phyloP scores from a whole-genome alignment of 2,888 invertebrate species.

The Zaprionus lineosus region DNA sequence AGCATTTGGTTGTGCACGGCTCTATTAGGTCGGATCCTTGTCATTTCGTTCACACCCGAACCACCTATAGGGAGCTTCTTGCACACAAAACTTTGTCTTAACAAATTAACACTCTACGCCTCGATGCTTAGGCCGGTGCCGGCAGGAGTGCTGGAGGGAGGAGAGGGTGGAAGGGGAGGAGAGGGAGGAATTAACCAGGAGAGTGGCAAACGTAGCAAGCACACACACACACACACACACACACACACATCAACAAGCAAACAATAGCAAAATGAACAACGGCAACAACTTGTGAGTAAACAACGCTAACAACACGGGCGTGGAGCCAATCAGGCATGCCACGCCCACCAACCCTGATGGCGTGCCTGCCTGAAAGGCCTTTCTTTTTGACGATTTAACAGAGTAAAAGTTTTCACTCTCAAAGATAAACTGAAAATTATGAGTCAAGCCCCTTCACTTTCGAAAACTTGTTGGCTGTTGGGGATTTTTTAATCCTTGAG shows the following conservation, averaged over 20 bases:
- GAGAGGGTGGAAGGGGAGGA: neutral
- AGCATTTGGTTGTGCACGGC: slow-evolving; percentile 4
- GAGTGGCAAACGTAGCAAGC: slow-evolving; percentile 11
- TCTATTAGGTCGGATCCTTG: slow-evolving; percentile 5
- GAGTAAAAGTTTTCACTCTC: slow-evolving; percentile 23
- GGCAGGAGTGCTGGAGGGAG: too few species aligned
- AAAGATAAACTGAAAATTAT: slow-evolving; percentile 58
- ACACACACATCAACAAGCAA: slow-evolving; percentile 16
- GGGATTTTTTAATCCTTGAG: slow-evolving; percentile 43
- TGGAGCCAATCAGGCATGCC: slow-evolving; percentile 17
- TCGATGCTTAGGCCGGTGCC: too few species aligned
- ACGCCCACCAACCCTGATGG: neutral
- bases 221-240: slow-evolving; percentile 6
- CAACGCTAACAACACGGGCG: slow-evolving; percentile 8
- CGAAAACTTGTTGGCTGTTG: slow-evolving; percentile 31
- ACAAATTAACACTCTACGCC: slow-evolving; percentile 51
- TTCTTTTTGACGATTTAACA: slow-evolving; percentile 16
- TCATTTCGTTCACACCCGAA: slow-evolving; percentile 7
- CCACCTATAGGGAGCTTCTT: slow-evolving; percentile 32
- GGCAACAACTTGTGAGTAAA: slow-evolving; percentile 23
- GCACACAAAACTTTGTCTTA: slow-evolving; percentile 23
- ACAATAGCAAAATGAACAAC: slow-evolving; percentile 3
- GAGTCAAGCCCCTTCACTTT: slow-evolving; percentile 28
- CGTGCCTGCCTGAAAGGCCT: slow-evolving; percentile 7
- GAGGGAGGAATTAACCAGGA: neutral